Evolutionary conservation across 2,113 vertebrate species (phyloP).

Genomic region (Heterotis niloticus): DNA sequence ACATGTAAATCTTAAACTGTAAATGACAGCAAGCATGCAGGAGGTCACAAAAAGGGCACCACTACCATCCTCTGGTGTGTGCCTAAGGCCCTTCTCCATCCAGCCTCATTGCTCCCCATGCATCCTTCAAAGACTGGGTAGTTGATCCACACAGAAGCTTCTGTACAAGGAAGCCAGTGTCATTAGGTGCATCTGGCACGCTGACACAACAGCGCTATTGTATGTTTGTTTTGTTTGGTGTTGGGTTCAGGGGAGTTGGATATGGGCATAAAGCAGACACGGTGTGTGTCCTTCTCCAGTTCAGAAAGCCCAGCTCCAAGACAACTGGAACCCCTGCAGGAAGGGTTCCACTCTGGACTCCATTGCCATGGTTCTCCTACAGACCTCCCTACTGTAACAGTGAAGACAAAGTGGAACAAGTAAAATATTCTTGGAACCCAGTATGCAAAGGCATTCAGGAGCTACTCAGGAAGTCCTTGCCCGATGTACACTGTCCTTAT

Average conservation of each 20-base stretch:
- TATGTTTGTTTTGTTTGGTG: slow-evolving; percentile 14
- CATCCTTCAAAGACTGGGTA: slow-evolving; percentile 42
- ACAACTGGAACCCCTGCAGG: background rate
- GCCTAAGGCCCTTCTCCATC: background rate
- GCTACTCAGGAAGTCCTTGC: no score
- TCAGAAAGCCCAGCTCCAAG: background rate
- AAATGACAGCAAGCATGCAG: no score
- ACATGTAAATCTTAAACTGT: no score
- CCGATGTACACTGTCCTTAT: no score
- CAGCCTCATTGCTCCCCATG: slow-evolving; percentile 30
- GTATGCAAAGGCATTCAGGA: no score
- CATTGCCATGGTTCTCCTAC: background rate
- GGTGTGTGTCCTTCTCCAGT: background rate
- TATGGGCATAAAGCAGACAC: background rate
- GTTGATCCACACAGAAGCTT: slow-evolving; percentile 47
- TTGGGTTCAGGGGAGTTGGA: background rate
- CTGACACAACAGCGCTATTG: slow-evolving; percentile 49
- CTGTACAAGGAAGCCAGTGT: slow-evolving; percentile 52
- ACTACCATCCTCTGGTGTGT: background rate
- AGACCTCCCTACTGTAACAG: background rate
- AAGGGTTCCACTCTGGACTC: background rate
- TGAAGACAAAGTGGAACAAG: background rate
- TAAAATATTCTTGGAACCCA: no score
- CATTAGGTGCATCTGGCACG: slow-evolving; percentile 39
- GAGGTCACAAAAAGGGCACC: no score